A percentile compares a stretch with the other conserved stretches of the same genome.
phyloP scores from a whole-genome alignment of 2,888 invertebrate species.

The Agrotis puta region DNA sequence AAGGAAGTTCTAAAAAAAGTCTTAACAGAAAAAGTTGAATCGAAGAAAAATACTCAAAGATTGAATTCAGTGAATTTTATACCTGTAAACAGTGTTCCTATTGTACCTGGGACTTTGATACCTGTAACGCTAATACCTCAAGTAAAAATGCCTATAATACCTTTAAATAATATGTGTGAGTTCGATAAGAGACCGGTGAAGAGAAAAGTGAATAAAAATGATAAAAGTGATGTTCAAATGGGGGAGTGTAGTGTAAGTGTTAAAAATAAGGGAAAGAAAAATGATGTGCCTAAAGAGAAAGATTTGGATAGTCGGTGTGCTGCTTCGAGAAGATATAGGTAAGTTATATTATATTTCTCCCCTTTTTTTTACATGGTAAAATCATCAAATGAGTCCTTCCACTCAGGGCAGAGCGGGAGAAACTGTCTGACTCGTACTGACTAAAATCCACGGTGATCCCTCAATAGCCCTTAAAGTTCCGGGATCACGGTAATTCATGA shows the following conservation, averaged over 20 bases:
- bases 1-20: constrained; percentile 81
- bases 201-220: constrained; percentile 66
- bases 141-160: constrained; percentile 76
- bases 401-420: too few species aligned
- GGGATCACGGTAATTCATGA: too few species aligned
- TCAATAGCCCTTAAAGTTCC: too few species aligned
- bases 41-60: constrained; percentile 58
- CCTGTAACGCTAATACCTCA: constrained; percentile 44
- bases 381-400: too few species aligned
- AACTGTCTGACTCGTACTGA: too few species aligned
- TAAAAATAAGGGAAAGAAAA: constrained; percentile 29
- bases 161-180: constrained; percentile 65
- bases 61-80: constrained; percentile 53
- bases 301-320: constrained; percentile 78
- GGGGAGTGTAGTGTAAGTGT: constrained; percentile 6
- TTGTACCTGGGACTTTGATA: constrained; percentile 44
- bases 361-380: too few species aligned
- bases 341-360: too few species aligned
- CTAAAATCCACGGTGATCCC: too few species aligned
- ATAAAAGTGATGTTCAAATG: constrained; percentile 20
- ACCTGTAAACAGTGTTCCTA: constrained; percentile 62
- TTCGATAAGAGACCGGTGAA: constrained; percentile 69
- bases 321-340: constrained; percentile 82
- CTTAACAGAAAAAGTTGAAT: constrained; percentile 76
- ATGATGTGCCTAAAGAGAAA: constrained; percentile 49